phyloP scores from a whole-genome alignment of 2,113 vertebrate species.

The Cairina moschata region DNA sequence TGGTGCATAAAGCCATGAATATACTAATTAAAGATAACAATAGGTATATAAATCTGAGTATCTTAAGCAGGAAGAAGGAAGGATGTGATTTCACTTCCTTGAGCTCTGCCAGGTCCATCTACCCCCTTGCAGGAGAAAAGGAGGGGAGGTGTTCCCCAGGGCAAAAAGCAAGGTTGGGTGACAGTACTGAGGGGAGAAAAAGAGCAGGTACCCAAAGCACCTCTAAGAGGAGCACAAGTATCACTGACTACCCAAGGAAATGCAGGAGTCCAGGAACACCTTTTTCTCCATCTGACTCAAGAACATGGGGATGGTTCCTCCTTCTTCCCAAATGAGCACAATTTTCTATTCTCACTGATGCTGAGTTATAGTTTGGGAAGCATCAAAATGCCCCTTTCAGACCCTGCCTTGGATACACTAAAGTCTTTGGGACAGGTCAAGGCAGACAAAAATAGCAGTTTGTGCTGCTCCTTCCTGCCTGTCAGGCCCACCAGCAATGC shows the following conservation, averaged over 20 bases:
- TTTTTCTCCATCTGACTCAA: background rate
- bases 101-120: background rate
- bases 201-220: background rate
- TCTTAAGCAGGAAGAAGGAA: background rate
- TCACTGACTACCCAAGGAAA: background rate
- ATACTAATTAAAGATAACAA: background rate
- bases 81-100: background rate
- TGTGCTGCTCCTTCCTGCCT: background rate
- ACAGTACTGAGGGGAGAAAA: background rate
- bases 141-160: background rate
- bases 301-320: background rate
- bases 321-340: background rate
- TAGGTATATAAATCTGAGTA: background rate
- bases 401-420: background rate
- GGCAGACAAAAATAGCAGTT: background rate
- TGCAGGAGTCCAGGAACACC: background rate
- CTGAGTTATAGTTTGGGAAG: background rate
- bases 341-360: background rate
- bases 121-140: background rate
- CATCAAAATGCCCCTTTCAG: background rate
- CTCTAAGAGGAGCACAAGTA: background rate
- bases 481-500: rapidly evolving
- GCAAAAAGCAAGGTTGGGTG: background rate
- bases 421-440: background rate
- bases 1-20: background rate